These are phyloP conservation scores for Carlito syrichta DNA, from an alignment of 2,113 vertebrate species.

Conservation along the genomic window DNA sequence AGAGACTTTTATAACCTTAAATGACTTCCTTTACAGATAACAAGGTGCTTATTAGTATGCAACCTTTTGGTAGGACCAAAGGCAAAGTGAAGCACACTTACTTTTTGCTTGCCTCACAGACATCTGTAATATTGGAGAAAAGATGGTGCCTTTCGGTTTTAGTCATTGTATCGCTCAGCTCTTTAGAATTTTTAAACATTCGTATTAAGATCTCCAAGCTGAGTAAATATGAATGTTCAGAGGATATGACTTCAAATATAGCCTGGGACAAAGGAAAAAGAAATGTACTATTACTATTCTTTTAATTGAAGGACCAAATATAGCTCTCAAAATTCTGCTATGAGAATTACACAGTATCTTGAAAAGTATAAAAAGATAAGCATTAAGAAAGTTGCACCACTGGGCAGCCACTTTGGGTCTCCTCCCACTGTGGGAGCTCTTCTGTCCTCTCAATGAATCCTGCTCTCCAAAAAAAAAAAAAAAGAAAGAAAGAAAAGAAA, in stretches of 20 bases:
- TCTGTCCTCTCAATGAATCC: too few species aligned
- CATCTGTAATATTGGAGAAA: slow-evolving; percentile 96
- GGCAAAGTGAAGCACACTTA: slow-evolving; percentile 74
- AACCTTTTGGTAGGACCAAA: not conserved
- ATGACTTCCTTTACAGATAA: not conserved
- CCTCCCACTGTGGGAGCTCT: too few species aligned
- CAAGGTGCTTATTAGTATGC: not conserved
- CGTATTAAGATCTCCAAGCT: slow-evolving; percentile 96
- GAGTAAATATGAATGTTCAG: slow-evolving; percentile 96
- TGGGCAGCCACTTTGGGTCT: too few species aligned
- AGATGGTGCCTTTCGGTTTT: slow-evolving; percentile 97
- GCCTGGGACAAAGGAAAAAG: slow-evolving; percentile 80
- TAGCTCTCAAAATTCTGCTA: not conserved
- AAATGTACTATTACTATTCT: not conserved
- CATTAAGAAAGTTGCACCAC: too few species aligned
- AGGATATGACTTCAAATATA: slow-evolving; percentile 98
- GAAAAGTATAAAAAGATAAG: not conserved
- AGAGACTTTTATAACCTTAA: not conserved
- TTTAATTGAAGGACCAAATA: not conserved
- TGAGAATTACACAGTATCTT: not conserved
- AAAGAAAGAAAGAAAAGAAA: too few species aligned
- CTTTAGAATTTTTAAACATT: slow-evolving; percentile 95
- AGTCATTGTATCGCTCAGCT: slow-evolving; percentile 93
- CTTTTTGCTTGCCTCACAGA: slow-evolving; percentile 95
- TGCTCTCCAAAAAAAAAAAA: too few species aligned